Base-by-base conservation (phyloP, 2,888 invertebrate species). In the Hoplodrina blanda region DNA sequence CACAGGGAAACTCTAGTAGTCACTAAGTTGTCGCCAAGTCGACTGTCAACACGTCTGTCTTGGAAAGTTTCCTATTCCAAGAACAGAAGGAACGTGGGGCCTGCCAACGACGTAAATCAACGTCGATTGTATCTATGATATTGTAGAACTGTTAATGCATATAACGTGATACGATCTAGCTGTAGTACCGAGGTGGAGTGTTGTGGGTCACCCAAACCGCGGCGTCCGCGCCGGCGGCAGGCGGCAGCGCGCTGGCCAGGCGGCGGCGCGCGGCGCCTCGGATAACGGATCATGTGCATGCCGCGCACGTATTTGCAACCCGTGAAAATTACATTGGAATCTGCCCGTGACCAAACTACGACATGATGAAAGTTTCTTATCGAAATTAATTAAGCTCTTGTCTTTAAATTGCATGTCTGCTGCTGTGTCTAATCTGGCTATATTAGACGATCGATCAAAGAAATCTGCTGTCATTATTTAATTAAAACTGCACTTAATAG, bases 221-320 rank as follows among this genome's bases (percentile, higher is more conserved):
- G 50, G 60, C 55, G 46, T 13, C 62, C n/a, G 46, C 53, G 37
- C 73, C 80, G 83, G 71, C 83, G 81, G 79, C 86, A 83, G 81
- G 81, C 30, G 50, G 25, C 41, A 83, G 80, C 82, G 62, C 74
- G 59, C 64, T 54, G 53, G 61, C 74, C 62, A 61, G 63, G 61
- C 25, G 25, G 25, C 25, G 25, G 25, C 25, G 25, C 25, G 25
- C 76, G 61, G 79, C 70, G 78, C 76, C 81, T 83, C 80, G 81
- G 80, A 84, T 90, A 91, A 91, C 91, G 91, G 91, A 78, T 86
- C 80, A 78, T 85, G 76, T 84, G 85, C 87, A 85, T 84, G 87
- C 83, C 86, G 78, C 72, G 73, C 80, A 80, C 71, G 74, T 80
- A 81, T 84, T 83, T 82, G 81, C 84, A 77, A 77, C 63, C 82